Evolutionary conservation across 2,797 vertebrate genomes (phyloP).

Genomic region (Scolopax rusticola): DNA sequence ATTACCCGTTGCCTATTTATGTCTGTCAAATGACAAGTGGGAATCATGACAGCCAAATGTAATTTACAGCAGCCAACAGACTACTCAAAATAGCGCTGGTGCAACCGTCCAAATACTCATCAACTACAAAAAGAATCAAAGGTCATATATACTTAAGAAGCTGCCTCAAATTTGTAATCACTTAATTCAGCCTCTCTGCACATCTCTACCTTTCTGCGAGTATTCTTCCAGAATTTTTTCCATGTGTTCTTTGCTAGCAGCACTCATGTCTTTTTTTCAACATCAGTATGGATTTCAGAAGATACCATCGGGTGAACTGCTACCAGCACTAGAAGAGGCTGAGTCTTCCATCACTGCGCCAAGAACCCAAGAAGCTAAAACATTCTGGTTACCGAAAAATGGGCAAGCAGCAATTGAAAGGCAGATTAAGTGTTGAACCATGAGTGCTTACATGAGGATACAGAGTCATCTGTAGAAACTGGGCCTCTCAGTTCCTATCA

Average conservation of each 20-base stretch:
- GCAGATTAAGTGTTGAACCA: background rate
- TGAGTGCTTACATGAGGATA: background rate
- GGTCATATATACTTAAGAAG: background rate
- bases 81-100: background rate
- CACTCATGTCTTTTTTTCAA: background rate
- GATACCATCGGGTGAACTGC: slow-evolving; percentile 1
- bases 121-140: background rate
- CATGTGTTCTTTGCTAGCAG: slow-evolving; percentile 53
- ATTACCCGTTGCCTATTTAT: background rate
- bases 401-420: slow-evolving; percentile 53
- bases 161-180: slow-evolving; percentile 36
- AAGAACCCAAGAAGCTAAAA: slow-evolving; percentile 32
- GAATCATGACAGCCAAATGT: background rate
- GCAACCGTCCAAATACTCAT: background rate
- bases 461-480: background rate
- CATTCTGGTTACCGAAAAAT: background rate
- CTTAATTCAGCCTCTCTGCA: slow-evolving; percentile 77
- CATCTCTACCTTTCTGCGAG: slow-evolving; percentile 74
- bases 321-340: background rate
- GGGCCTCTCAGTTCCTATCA: no score
- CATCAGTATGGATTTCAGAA: slow-evolving; percentile 53
- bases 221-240: slow-evolving; percentile 74
- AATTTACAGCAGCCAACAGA: background rate
- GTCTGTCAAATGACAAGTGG: background rate
- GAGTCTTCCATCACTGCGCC: slow-evolving; percentile 56